Evolutionary conservation across 2,888 invertebrate genomes (phyloP).

Genomic region (Ptychoptera albimana): DNA sequence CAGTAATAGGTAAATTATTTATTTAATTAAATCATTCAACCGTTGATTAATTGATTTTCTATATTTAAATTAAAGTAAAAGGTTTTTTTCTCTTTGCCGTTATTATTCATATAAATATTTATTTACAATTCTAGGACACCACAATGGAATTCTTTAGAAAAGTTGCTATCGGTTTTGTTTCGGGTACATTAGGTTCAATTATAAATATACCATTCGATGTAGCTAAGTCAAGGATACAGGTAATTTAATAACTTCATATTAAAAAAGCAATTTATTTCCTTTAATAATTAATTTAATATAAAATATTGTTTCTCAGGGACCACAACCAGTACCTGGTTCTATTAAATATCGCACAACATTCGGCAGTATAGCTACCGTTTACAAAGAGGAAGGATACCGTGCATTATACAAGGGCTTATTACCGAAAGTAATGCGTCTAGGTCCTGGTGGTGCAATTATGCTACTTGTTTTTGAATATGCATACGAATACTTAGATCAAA

Average conservation of each 20-base stretch:
- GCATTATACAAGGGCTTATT: slow-evolving; percentile 85
- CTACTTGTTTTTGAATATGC: slow-evolving; percentile 80
- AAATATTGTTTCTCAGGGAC: slow-evolving; percentile 34
- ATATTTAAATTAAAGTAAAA: background rate
- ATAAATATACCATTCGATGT: slow-evolving; percentile 93
- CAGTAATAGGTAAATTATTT: slow-evolving; percentile 5
- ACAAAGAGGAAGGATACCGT: slow-evolving; percentile 72
- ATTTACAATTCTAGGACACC: slow-evolving; percentile 38
- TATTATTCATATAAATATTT: background rate
- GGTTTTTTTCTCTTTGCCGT: background rate
- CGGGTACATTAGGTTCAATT: slow-evolving; percentile 74
- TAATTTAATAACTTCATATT: background rate
- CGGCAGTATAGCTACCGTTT: slow-evolving; percentile 54
- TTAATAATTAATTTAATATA: background rate
- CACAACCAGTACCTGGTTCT: slow-evolving; percentile 54
- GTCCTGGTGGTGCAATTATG: slow-evolving; percentile 93
- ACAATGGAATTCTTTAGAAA: slow-evolving; percentile 55
- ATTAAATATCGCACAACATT: slow-evolving; percentile 68
- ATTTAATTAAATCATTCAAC: too few species aligned
- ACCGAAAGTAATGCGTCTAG: slow-evolving; percentile 80
- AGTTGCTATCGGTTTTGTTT: slow-evolving; percentile 68
- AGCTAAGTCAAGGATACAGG: slow-evolving; percentile 84
- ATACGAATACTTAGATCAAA: slow-evolving; percentile 50
- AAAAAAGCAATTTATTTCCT: background rate
- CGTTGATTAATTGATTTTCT: slow-evolving; percentile 1